Base-by-base conservation (phyloP, 2,113 vertebrate species). In the Epinephelus lanceolatus region DNA sequence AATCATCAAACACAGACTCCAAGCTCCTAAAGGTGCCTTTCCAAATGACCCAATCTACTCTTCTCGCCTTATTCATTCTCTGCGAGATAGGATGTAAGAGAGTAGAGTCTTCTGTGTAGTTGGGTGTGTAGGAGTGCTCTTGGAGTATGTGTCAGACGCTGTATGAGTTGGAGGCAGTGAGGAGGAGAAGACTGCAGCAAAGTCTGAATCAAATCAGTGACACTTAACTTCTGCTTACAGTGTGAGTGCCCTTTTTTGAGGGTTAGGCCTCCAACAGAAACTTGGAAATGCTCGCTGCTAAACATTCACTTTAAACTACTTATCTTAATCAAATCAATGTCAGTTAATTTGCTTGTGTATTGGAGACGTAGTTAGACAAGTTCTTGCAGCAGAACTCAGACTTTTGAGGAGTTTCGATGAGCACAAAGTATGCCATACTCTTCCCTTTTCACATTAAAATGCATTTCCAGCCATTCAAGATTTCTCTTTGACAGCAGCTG, bases 71-170 rank as follows among this genome's bases (percentile, higher is more conserved):
- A 3, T 88, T 84, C 45, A 21, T 80, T 56, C 52, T 86, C 79
- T 77, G 71, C 55, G 18, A 57, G 71, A 76, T 69, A 45, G 74
- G 83, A 83, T 86, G 81, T 53, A 56, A 47, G 18, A 76, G 84
- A 75, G 69, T 11, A 45, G 27, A 45, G 80, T 71, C 76, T 83
- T 74, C 72, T 86, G 61, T 86, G 78, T 79, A 76, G 80, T 86
- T 86, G 23, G 30, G 84, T 89, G 88, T 90, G 90, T 91, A 90
- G 89, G 85, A 81, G 82, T 81, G 27, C 78, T 84, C 81, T 37
- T 18, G 15, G 65, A 83, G 83, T 57, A 42, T 75, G 61, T 87
- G 90, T 89, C 79, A 85, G 78, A 89, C 83, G 70, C 70, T 77
- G 71, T 89, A 68, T 51, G 77, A 91, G 86, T 87, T 59, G 70